Evolutionary conservation across 2,888 invertebrate genomes (phyloP).

Genomic region (Drosophila neonasuta): DNA sequence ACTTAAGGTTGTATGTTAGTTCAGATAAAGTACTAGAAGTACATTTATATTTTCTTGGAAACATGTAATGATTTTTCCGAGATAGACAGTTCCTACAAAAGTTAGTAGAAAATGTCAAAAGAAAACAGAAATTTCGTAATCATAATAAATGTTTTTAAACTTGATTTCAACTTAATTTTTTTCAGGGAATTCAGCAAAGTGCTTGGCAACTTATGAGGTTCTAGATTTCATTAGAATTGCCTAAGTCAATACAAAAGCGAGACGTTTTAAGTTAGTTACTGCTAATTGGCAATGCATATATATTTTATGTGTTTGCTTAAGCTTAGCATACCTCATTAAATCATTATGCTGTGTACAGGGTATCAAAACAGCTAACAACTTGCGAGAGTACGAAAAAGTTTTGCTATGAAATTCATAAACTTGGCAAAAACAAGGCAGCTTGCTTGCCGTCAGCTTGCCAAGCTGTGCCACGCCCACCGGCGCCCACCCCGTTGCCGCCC

Average conservation of each 20-base stretch:
- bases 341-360: constrained; percentile 12
- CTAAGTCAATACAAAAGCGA: background rate
- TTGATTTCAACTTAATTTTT: background rate
- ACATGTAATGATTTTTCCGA: too few relatives aligned
- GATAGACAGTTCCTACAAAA: too few relatives aligned
- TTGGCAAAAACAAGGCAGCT: constrained; percentile 65
- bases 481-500: background rate
- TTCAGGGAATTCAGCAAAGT: background rate
- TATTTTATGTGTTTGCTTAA: constrained; percentile 4
- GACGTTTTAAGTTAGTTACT: background rate
- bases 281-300: constrained; percentile 8
- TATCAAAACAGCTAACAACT: constrained; percentile 65
- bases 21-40: background rate
- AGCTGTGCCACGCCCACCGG: background rate
- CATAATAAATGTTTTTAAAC: background rate
- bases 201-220: background rate
- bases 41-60: too few relatives aligned
- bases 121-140: background rate
- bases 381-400: constrained; percentile 61
- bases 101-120: background rate
- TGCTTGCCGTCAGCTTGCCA: constrained; percentile 33
- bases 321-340: constrained; percentile 1
- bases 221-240: background rate
- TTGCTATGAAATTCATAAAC: constrained; percentile 77
- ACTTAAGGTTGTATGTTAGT: background rate